These are phyloP conservation scores for Lithophane semibrunnea DNA, from an alignment of 2,888 invertebrate species.

Conservation along the genomic window DNA sequence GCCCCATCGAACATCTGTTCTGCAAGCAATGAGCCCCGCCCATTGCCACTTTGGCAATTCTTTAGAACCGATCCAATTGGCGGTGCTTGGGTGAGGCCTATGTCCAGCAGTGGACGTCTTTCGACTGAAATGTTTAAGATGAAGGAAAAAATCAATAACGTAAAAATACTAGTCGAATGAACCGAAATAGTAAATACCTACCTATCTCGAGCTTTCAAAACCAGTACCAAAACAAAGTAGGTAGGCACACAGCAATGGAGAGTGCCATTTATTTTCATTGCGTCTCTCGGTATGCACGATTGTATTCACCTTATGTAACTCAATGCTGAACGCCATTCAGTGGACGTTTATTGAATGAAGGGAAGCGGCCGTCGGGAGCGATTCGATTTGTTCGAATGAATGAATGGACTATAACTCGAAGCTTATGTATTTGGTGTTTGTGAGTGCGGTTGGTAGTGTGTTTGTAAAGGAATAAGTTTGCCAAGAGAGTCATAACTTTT, in stretches of 20 bases:
- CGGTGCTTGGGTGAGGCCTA: no score
- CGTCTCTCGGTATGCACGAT: constrained; percentile 77
- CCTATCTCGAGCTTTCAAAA: constrained; percentile 7
- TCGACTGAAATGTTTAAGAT: no score
- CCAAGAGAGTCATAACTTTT: background rate
- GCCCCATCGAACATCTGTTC: no score
- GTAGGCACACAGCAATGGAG: constrained; percentile 64
- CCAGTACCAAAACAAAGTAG: constrained; percentile 44
- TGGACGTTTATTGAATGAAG: constrained; percentile 79
- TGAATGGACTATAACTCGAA: constrained; percentile 87
- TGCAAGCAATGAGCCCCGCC: no score
- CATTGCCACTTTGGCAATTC: no score
- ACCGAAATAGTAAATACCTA: background rate
- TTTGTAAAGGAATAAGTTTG: constrained; percentile 52
- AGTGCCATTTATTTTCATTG: constrained; percentile 87
- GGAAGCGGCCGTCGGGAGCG: constrained; percentile 71
- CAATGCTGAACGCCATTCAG: constrained; percentile 77
- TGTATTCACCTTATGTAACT: constrained; percentile 81
- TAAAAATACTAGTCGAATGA: background rate
- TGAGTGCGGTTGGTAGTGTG: constrained; percentile 58
- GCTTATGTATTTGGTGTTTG: constrained; percentile 49
- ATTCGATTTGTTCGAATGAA: constrained; percentile 81
- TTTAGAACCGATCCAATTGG: no score
- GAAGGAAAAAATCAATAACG: background rate
- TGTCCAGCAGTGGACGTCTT: no score